phyloP scores from a whole-genome alignment of 2,113 vertebrate genomes.

The Acanthisitta chloris region DNA sequence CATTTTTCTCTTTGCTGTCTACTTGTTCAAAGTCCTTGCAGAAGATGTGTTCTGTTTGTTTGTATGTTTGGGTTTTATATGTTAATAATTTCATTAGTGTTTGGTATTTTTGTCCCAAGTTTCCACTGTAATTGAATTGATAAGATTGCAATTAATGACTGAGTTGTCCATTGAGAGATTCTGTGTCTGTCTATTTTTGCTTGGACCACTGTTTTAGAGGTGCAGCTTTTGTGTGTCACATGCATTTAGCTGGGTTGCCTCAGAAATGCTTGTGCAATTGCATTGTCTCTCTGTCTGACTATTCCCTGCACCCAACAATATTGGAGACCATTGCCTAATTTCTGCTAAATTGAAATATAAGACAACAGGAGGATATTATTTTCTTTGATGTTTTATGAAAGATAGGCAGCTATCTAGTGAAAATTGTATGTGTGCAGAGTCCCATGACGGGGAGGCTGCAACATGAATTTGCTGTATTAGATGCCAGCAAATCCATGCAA shows the following conservation, averaged over 20 bases:
- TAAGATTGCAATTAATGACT: neutral
- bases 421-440: neutral
- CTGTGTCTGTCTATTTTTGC: neutral
- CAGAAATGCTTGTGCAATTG: neutral
- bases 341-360: neutral
- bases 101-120: neutral
- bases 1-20: neutral
- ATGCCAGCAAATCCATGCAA: neutral
- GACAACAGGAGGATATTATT: neutral
- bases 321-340: neutral
- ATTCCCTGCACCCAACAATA: accelerated
- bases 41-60: neutral
- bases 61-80: neutral
- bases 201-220: conserved; percentile 20
- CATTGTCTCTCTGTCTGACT: neutral
- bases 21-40: neutral
- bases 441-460: neutral
- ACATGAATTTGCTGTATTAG: neutral
- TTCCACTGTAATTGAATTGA: neutral
- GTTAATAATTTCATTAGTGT: neutral
- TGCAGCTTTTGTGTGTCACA: neutral
- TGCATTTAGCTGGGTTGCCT: neutral
- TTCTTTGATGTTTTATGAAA: neutral
- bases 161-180: neutral
- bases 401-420: neutral